These are phyloP conservation scores for Nothocercus nigrocapillus DNA, from an alignment of 2,113 vertebrate species.

Conservation along the genomic window DNA sequence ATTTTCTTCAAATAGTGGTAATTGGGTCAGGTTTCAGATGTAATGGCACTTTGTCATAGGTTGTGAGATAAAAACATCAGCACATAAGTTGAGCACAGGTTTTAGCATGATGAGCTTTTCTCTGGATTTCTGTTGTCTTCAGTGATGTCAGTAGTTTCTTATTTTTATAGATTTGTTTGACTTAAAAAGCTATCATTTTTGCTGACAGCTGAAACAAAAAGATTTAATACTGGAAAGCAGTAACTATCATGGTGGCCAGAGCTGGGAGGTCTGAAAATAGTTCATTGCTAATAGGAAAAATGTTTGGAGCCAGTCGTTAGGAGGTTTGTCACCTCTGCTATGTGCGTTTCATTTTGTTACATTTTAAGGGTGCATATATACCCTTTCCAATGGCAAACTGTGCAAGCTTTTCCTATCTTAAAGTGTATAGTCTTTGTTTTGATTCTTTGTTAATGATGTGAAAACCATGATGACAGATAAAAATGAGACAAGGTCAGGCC, in stretches of 20 bases:
- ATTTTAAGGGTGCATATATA: slow-evolving; percentile 34
- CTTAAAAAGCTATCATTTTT: slow-evolving; percentile 63
- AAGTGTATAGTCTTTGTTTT: slow-evolving; percentile 67
- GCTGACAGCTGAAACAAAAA: slow-evolving; percentile 71
- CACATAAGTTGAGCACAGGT: not conserved
- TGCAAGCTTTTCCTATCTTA: slow-evolving; percentile 37
- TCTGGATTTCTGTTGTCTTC: not conserved
- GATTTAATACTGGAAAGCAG: slow-evolving; percentile 30
- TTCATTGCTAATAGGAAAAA: slow-evolving; percentile 68
- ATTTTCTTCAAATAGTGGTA: not conserved
- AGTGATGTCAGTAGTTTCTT: not conserved
- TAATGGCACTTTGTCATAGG: not conserved
- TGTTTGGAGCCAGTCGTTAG: slow-evolving; percentile 55
- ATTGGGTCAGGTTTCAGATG: not conserved
- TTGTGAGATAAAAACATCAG: not conserved
- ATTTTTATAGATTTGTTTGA: slow-evolving; percentile 41
- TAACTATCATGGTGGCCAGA: slow-evolving; percentile 73
- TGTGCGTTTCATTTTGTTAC: slow-evolving; percentile 29
- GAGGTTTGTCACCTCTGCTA: slow-evolving; percentile 65
- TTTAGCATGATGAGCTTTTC: not conserved
- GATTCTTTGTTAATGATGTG: slow-evolving; percentile 75
- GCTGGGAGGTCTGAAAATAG: slow-evolving; percentile 73
- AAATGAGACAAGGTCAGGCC: slow-evolving; percentile 65
- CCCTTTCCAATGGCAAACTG: slow-evolving; percentile 37
- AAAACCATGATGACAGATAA: slow-evolving; percentile 66